These are phyloP conservation scores for Aphaenogaster ashmeadi DNA, from an alignment of 1,140 invertebrate species.

Conservation along the genomic window DNA sequence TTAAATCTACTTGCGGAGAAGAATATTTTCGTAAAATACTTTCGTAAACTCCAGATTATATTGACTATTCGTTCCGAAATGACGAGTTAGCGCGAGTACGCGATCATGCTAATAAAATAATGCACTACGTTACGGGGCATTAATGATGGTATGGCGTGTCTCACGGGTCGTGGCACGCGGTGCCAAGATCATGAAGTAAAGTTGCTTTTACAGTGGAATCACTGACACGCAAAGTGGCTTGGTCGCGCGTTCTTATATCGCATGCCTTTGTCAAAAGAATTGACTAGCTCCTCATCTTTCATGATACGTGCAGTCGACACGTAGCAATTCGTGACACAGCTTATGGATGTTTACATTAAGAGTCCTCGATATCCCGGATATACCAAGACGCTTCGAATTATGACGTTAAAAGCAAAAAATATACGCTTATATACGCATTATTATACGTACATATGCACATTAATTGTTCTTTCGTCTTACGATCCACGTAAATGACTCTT, in stretches of 20 bases:
- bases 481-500: not conserved
- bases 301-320: constrained; percentile 11
- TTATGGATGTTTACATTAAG: constrained; percentile 27
- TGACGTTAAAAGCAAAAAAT: not conserved
- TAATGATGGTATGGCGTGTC: constrained; percentile 72
- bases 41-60: constrained; percentile 9
- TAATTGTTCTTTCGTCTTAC: not conserved
- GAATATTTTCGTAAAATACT: constrained; percentile 19
- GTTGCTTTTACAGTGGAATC: constrained; percentile 56
- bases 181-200: constrained; percentile 72
- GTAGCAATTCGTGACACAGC: not conserved
- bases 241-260: constrained; percentile 64
- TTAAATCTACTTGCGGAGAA: constrained; percentile 1
- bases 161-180: constrained; percentile 65
- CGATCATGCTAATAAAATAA: constrained; percentile 73
- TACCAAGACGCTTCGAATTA: not conserved
- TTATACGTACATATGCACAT: not conserved
- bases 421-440: no score
- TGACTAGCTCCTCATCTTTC: constrained; percentile 42
- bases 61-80: constrained; percentile 24
- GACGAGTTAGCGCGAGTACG: constrained; percentile 55
- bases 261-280: constrained; percentile 34
- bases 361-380: not conserved
- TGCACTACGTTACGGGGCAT: constrained; percentile 35
- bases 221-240: constrained; percentile 70